Evolutionary conservation across 2,888 invertebrate species (phyloP), one percentile per base, ranked within the genome.

Genomic region (Sinopyrophorus schimmeli): DNA sequence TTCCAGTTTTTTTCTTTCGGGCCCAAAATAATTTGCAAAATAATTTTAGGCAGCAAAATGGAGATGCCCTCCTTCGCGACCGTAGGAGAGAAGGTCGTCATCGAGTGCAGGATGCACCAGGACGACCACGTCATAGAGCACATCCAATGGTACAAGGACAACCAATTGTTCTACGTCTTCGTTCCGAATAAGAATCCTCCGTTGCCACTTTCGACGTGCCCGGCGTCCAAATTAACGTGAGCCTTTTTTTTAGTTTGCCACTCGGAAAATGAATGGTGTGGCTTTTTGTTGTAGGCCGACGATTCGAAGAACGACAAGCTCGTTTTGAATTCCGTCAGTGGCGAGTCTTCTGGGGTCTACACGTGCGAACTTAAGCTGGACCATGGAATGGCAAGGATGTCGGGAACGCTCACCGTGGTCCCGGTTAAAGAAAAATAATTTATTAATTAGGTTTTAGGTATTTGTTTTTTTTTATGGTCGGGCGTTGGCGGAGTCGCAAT

Each of bases 121-220:
- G 42, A 42, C 5, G 4, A 32, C 11, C 3, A 18, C 10, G 14
- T 11, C 4, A 26, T 42, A 3, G 32, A 42, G 14, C 42, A 42
- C 10, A n/a, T 42, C n/a, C 32, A 42, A 18, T 42, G 42, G 42
- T 42, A 42, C 20, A 42, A 42, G 15, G 31, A 42, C n/a, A 42
- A 42, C 14, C 32, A 32, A 17, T 15, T 32, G 3, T 42, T 42
- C 26, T 42, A 42, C 15, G 17, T 7, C 4, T 17, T 32, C 6
- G 17, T 17, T 6, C 31, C 42, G 4, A 5, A n/a, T 7, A 32
- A 26, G 9, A 18, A 23, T 5, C 32, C 32, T 1, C 24, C 1
- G 32, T 15, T 18, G 34, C 26, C 1, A 32, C n/a, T 4, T 6
- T 26, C 3, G 32, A 42, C 7, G 9, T 42, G n/a, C 42, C 24